Percentiles rank a stretch among this genome's conserved stretches.
phyloP scores from a whole-genome alignment of 2,113 vertebrate genomes.

The Antigone vipio region DNA sequence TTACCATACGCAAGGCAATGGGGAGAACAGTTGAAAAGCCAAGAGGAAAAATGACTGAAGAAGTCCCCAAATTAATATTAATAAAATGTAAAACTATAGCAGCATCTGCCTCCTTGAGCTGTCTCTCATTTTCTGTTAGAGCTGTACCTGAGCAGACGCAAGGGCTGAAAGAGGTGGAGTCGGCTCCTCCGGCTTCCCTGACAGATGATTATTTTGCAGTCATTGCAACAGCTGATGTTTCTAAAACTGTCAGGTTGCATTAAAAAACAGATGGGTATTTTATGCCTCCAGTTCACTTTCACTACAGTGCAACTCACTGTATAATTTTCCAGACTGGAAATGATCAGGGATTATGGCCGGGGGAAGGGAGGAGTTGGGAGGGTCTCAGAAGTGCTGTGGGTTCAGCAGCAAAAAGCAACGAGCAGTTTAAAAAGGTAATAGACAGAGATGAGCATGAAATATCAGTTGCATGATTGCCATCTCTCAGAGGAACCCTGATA shows the following conservation, averaged over 20 bases:
- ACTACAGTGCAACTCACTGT: background rate
- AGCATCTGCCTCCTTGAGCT: background rate
- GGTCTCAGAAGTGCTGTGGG: background rate
- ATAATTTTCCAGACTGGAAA: background rate
- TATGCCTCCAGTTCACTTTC: background rate
- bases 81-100: background rate
- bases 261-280: background rate
- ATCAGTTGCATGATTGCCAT: background rate
- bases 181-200: background rate
- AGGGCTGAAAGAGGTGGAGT: background rate
- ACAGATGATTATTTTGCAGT: background rate
- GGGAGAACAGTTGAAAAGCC: background rate
- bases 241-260: background rate
- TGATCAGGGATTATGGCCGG: background rate
- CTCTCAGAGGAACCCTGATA: conserved; percentile 4
- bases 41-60: background rate
- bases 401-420: background rate
- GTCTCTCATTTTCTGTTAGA: background rate
- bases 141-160: background rate
- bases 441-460: background rate
- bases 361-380: background rate
- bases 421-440: background rate
- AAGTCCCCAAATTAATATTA: background rate
- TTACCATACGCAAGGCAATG: background rate
- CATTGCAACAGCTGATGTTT: background rate